phyloP scores from a whole-genome alignment of 2,888 invertebrate genomes.

The Dorcus hopei region DNA sequence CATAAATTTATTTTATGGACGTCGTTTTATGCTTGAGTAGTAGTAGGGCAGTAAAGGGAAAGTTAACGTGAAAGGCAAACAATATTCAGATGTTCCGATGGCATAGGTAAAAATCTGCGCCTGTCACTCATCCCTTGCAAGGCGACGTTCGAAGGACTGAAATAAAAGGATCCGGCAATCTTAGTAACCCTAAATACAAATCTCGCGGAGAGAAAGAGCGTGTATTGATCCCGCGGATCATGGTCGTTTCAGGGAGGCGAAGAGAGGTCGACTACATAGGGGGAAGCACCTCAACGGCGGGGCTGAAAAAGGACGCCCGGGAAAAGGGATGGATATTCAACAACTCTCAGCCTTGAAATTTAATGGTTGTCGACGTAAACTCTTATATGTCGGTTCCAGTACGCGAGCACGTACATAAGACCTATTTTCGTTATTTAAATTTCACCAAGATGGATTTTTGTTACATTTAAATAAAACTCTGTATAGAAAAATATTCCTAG shows the following conservation, averaged over 20 bases:
- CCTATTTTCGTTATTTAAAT: not conserved
- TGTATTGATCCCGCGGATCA: slow-evolving; percentile 36
- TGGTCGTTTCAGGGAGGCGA: slow-evolving; percentile 19
- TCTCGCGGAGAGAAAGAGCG: slow-evolving; percentile 26
- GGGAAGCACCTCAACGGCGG: slow-evolving; percentile 16
- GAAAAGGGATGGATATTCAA: slow-evolving; percentile 32
- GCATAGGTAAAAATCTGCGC: slow-evolving; percentile 11
- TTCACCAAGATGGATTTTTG: too few species aligned
- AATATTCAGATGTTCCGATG: too few species aligned
- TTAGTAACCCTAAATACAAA: slow-evolving; percentile 14
- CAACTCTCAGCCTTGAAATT: slow-evolving; percentile 31
- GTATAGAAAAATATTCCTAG: too few species aligned
- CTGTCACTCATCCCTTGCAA: slow-evolving; percentile 22
- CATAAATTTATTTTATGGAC: too few species aligned
- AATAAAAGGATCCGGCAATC: slow-evolving; percentile 9
- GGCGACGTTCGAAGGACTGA: slow-evolving; percentile 21
- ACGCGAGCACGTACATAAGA: not conserved
- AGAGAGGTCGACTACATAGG: slow-evolving; percentile 14
- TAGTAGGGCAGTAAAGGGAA: too few species aligned
- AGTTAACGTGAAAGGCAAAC: too few species aligned
- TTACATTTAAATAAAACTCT: too few species aligned
- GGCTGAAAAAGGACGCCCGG: slow-evolving; percentile 21
- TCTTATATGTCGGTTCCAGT: slow-evolving; percentile 25
- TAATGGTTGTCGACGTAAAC: slow-evolving; percentile 33
- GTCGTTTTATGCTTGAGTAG: too few species aligned